Evolutionary conservation across 2,113 vertebrate genomes (phyloP).

Genomic region (Copsychus sechellarum): DNA sequence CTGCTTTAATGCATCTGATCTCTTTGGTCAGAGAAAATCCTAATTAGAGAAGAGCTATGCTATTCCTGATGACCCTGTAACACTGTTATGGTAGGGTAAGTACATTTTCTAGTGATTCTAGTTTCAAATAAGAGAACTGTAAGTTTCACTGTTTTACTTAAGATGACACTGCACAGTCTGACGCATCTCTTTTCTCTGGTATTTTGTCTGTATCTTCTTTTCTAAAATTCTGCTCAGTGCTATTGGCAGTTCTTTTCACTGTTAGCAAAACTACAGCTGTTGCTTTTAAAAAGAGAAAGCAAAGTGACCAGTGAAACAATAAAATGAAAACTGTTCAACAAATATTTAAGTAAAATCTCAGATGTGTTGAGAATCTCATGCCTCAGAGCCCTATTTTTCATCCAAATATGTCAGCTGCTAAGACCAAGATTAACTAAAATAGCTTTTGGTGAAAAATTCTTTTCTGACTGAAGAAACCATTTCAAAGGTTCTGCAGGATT

Average conservation of each 20-base stretch:
- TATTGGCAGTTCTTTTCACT: background rate
- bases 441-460: background rate
- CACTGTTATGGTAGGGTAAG: background rate
- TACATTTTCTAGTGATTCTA: background rate
- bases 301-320: background rate
- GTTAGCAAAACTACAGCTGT: background rate
- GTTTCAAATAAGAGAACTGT: background rate
- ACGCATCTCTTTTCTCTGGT: background rate
- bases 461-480: background rate
- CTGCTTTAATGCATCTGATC: background rate
- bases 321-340: background rate
- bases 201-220: background rate
- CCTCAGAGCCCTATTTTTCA: background rate
- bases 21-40: background rate
- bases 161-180: background rate
- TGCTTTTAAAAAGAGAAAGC: background rate
- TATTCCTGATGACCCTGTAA: background rate
- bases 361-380: background rate
- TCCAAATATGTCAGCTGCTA: background rate
- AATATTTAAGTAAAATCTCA: background rate
- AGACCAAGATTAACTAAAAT: background rate
- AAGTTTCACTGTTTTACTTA: background rate
- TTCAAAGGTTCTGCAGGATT: background rate
- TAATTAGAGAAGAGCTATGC: background rate
- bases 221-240: background rate